phyloP scores from a whole-genome alignment of 2,113 vertebrate species.

The Phoenicopterus ruber region DNA sequence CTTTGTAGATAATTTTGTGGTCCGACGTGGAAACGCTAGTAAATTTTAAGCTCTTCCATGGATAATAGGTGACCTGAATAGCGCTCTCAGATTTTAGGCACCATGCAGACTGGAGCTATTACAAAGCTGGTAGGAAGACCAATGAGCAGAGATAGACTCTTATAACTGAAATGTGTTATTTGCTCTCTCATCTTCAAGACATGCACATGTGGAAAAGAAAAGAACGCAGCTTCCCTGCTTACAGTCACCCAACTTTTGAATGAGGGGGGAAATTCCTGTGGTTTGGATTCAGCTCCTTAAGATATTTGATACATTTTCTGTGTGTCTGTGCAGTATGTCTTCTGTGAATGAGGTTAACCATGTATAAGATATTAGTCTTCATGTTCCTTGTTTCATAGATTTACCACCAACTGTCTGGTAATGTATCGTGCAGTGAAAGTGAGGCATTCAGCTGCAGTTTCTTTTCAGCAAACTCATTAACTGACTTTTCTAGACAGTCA shows the following conservation, averaged over 20 bases:
- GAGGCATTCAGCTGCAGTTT: not conserved
- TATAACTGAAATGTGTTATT: not conserved
- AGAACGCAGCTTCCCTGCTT: not conserved
- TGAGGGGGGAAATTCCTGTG: not conserved
- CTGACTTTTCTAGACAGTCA: not conserved
- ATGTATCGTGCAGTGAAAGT: not conserved
- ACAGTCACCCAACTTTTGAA: not conserved
- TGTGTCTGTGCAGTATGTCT: not conserved
- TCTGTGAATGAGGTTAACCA: not conserved
- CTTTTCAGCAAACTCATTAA: not conserved
- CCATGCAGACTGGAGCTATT: not conserved
- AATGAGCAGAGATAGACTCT: not conserved
- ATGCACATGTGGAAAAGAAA: not conserved
- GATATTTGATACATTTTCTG: not conserved
- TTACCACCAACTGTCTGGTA: not conserved
- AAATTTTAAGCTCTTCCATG: not conserved
- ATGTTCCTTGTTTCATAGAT: not conserved
- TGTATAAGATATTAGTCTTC: not conserved
- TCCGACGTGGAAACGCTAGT: fast-evolving
- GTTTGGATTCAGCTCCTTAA: not conserved
- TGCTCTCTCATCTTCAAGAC: not conserved
- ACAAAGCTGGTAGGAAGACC: not conserved
- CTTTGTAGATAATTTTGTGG: not conserved
- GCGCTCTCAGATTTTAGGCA: not conserved
- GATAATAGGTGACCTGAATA: not conserved